phyloP scores from a whole-genome alignment of 1,140 invertebrate species.

The Nasonia giraulti region DNA sequence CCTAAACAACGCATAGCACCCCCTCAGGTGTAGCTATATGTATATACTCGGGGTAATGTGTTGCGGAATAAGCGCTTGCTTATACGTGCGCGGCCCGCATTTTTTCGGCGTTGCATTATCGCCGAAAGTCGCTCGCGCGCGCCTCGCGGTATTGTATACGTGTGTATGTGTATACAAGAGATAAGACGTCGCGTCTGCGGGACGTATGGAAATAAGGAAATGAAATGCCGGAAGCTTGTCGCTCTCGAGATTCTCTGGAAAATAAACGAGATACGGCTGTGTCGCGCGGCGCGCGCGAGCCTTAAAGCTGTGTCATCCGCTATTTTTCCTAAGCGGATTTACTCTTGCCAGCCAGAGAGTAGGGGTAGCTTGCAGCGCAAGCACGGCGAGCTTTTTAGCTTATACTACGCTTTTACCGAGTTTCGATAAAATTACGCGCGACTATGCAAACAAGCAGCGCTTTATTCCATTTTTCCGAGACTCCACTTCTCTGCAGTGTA shows the following conservation, averaged over 20 bases:
- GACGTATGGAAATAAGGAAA: slow-evolving; percentile 36
- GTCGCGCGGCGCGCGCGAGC: neutral
- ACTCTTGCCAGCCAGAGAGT: neutral
- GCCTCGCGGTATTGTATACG: neutral
- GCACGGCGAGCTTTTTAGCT: slow-evolving; percentile 28
- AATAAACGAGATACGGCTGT: slow-evolving; percentile 4
- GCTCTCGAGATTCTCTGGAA: neutral
- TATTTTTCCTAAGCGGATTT: slow-evolving; percentile 43
- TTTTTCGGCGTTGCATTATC: neutral
- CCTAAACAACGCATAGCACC: slow-evolving; percentile 30
- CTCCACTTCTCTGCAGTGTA: no score
- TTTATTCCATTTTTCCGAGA: neutral
- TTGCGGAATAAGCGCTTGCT: neutral
- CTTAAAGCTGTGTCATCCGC: slow-evolving; percentile 34
- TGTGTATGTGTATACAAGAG: neutral
- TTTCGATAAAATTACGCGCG: slow-evolving; percentile 36
- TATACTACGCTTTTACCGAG: slow-evolving; percentile 18
- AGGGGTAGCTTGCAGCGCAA: neutral
- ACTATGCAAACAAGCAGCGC: neutral
- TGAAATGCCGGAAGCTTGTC: slow-evolving; percentile 2
- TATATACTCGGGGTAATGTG: neutral
- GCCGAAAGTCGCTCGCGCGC: neutral
- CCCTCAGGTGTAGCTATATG: neutral
- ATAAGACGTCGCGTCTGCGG: neutral
- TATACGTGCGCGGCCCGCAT: neutral